Evolutionary conservation across 2,888 invertebrate species (phyloP).

Genomic region (Drosophila gaucha): DNA sequence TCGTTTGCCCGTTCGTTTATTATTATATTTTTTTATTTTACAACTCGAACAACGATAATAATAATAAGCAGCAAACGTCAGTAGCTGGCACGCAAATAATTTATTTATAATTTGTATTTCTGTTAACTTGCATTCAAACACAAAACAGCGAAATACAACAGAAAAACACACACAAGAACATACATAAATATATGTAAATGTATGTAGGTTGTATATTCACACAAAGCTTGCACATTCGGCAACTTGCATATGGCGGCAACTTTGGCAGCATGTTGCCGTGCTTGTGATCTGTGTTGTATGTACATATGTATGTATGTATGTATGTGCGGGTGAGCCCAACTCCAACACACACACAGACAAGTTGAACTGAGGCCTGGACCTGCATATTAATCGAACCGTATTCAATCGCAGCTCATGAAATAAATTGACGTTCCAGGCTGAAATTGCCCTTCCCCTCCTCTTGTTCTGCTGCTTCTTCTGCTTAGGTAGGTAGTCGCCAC

Average conservation of each 20-base stretch:
- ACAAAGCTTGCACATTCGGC: constrained; percentile 49
- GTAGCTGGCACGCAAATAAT: constrained; percentile 54
- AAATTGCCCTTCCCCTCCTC: constrained; percentile 33
- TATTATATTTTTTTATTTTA: constrained; percentile 49
- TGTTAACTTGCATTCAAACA: constrained; percentile 46
- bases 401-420: constrained; percentile 66
- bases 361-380: constrained; percentile 43
- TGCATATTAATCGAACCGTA: constrained; percentile 75
- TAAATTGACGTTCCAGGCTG: constrained; percentile 53
- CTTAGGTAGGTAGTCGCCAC: constrained; percentile 39
- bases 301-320: constrained; percentile 3
- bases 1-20: constrained; percentile 51
- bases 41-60: constrained; percentile 52
- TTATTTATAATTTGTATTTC: constrained; percentile 56
- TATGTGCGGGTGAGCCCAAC: constrained; percentile 29
- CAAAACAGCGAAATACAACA: constrained; percentile 27
- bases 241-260: constrained; percentile 46
- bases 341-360: constrained; percentile 20
- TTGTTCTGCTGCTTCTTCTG: constrained; percentile 11
- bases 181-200: neutral
- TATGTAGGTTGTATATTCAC: neutral
- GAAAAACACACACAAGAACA: neutral
- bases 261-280: constrained; percentile 57
- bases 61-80: constrained; percentile 37
- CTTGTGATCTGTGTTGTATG: neutral